Conservation (phyloP, 2,797 vertebrate species). For the Gymnodraco acuticeps region DNA sequence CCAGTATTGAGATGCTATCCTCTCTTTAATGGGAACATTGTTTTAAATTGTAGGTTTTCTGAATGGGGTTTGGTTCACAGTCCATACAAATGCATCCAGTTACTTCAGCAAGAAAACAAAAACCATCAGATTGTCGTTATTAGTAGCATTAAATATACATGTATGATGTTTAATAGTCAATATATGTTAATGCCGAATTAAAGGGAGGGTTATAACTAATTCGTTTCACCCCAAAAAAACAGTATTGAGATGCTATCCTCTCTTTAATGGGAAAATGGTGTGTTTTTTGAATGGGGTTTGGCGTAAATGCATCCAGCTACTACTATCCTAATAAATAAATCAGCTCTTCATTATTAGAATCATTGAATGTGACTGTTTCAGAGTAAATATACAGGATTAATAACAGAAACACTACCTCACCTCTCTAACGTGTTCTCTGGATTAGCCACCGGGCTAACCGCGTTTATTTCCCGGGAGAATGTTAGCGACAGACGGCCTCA, state of each 20-base stretch:
- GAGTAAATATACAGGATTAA: no score
- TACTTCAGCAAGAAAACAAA: no score
- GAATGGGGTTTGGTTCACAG: not conserved
- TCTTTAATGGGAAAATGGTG: accelerated
- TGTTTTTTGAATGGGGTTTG: not conserved
- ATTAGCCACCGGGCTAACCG: constrained; percentile 30
- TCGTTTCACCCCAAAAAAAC: accelerated
- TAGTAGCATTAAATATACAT: accelerated
- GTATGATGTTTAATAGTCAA: accelerated
- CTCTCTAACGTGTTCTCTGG: not conserved
- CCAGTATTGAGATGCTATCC: accelerated
- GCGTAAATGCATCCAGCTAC: not conserved
- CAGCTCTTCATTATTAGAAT: accelerated
- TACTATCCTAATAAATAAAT: no score
- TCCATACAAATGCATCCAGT: no score
- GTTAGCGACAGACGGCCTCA: constrained; percentile 22
- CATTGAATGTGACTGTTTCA: accelerated
- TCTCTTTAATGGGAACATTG: accelerated
- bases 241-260: accelerated
- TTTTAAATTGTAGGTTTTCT: not conserved
- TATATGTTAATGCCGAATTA: no score
- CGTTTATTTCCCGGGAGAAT: not conserved
- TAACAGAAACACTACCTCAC: not conserved
- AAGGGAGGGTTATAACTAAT: accelerated
- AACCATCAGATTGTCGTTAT: no score